Conservation (phyloP, 2,888 invertebrate species). For the Aromia moschata region DNA sequence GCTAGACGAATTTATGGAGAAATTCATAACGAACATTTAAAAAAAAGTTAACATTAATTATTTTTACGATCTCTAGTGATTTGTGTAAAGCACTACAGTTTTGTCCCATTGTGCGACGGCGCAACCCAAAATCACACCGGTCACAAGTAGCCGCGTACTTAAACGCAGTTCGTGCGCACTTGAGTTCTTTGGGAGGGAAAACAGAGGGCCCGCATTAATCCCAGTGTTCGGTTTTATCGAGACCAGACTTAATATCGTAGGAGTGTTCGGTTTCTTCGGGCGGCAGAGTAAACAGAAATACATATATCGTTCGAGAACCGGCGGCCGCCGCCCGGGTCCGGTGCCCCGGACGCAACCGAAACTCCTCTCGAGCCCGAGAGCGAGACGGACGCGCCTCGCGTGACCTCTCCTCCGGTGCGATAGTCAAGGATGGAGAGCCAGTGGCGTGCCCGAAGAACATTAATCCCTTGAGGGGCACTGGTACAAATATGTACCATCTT, state of each 20-base stretch:
- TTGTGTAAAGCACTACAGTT: too few relatives aligned
- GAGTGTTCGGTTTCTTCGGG: slow-evolving; percentile 53
- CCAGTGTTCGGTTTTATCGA: slow-evolving; percentile 9
- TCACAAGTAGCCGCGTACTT: too few relatives aligned
- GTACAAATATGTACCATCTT: too few relatives aligned
- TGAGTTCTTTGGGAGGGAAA: slow-evolving; percentile 3
- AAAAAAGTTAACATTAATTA: too few relatives aligned
- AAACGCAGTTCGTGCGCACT: too few relatives aligned
- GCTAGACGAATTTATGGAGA: too few relatives aligned
- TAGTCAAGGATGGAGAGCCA: background rate
- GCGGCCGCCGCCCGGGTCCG: too few relatives aligned
- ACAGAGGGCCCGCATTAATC: background rate
- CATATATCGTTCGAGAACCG: slow-evolving; percentile 44
- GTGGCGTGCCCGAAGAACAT: background rate
- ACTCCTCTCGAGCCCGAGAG: slow-evolving; percentile 7
- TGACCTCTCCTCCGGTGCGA: slow-evolving; percentile 15
- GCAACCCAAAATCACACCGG: too few relatives aligned
- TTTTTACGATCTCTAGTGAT: too few relatives aligned
- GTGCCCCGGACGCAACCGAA: slow-evolving; percentile 27
- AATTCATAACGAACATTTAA: too few relatives aligned
- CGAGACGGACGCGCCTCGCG: slow-evolving; percentile 1
- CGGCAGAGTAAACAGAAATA: slow-evolving; percentile 58
- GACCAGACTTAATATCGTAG: slow-evolving; percentile 38
- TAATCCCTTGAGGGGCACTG: too few relatives aligned
- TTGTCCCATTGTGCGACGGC: too few relatives aligned